phyloP scores from a whole-genome alignment of 2,888 invertebrate species.

The Clivina fossor region DNA sequence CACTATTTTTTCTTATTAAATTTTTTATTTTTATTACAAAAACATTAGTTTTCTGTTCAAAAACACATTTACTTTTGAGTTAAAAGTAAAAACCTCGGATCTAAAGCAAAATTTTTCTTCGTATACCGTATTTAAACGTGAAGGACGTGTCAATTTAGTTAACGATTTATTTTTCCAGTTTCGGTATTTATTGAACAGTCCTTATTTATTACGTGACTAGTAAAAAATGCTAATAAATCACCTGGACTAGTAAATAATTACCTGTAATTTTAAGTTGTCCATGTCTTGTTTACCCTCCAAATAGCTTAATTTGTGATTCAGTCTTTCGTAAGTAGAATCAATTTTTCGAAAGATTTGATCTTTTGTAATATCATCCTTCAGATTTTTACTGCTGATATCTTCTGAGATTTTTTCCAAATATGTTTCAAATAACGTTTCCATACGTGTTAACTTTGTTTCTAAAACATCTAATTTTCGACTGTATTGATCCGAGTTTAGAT shows the following conservation, averaged over 20 bases:
- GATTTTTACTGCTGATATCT: constrained; percentile 51
- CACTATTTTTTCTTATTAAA: no score
- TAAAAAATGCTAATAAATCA: no score
- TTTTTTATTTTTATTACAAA: not conserved
- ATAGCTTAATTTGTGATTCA: constrained; percentile 50
- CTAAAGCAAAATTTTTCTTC: no score
- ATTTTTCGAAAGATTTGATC: constrained; percentile 52
- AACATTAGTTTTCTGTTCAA: not conserved
- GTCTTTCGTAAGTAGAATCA: constrained; percentile 52
- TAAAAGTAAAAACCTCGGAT: no score
- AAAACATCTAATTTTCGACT: constrained; percentile 47
- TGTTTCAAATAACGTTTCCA: constrained; percentile 50
- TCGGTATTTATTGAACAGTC: no score
- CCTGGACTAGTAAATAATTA: constrained; percentile 42
- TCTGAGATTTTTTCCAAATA: constrained; percentile 51
- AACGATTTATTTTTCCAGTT: no score
- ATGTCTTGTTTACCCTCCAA: constrained; percentile 51
- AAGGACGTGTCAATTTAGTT: no score
- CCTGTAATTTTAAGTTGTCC: constrained; percentile 50
- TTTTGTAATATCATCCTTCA: constrained; percentile 52
- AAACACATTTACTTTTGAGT: no score
- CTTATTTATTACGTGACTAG: no score
- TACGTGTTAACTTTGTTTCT: constrained; percentile 50
- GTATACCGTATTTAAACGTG: no score
- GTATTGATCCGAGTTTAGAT: constrained; percentile 53